Evolutionary conservation across 2,113 vertebrate species (phyloP).

Genomic region (Etheostoma spectabile): DNA sequence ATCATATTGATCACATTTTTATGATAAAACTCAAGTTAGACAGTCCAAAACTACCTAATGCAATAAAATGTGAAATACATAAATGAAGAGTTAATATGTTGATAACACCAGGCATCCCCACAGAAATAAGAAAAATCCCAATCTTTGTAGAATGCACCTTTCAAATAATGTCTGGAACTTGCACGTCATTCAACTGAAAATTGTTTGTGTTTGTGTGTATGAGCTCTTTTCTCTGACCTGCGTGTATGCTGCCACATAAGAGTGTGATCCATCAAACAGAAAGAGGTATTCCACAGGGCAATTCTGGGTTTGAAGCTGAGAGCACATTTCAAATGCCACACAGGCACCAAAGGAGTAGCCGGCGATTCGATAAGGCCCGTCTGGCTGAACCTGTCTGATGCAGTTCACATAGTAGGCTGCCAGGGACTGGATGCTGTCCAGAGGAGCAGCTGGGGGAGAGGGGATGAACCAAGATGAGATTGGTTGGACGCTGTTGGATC

Average conservation of each 20-base stretch:
- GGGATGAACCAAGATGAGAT: background rate
- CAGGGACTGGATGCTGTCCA: constrained; percentile 93
- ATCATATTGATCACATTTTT: background rate
- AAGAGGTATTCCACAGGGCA: constrained; percentile 89
- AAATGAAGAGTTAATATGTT: background rate
- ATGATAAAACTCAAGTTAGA: no score
- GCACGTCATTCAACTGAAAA: no score
- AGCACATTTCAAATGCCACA: constrained; percentile 98
- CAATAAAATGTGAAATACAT: background rate
- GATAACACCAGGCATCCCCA: background rate
- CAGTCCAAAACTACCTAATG: background rate
- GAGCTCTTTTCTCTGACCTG: constrained; percentile 85
- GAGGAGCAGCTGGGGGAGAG: constrained; percentile 86
- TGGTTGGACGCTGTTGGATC: background rate
- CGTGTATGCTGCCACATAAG: constrained; percentile 94
- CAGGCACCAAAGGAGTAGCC: constrained; percentile 98
- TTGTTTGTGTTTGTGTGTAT: background rate
- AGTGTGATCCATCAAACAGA: constrained; percentile 94
- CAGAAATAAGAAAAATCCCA: background rate
- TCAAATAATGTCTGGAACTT: no score
- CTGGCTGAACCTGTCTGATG: constrained; percentile 89
- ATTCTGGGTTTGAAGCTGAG: constrained; percentile 90
- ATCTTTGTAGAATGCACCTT: no score
- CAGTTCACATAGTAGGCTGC: constrained; percentile 92
- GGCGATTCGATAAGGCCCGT: constrained; percentile 93